A percentile compares a stretch with the other conserved stretches of the same genome.
Evolutionary conservation across 2,113 vertebrate genomes (phyloP).

Genomic region (Taxidea taxus): DNA sequence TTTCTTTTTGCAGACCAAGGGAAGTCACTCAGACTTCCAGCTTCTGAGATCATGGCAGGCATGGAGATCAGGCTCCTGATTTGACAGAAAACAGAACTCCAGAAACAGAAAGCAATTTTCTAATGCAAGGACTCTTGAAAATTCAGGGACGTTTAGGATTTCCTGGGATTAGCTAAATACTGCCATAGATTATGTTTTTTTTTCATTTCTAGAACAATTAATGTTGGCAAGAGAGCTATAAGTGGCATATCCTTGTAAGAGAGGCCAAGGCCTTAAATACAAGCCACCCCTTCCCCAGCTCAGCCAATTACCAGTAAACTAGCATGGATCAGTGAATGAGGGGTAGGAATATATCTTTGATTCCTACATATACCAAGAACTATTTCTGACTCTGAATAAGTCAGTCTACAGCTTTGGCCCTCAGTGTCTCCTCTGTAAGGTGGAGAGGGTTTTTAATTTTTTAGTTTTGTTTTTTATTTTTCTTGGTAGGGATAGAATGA

Average conservation of each 20-base stretch:
- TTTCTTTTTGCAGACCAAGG: neutral
- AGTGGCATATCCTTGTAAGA: neutral
- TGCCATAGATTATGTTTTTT: neutral
- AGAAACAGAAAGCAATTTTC: conserved; percentile 42
- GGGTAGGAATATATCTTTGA: neutral
- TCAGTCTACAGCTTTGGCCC: neutral
- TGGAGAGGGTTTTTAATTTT: neutral
- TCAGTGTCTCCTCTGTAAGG: neutral
- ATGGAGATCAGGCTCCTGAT: neutral
- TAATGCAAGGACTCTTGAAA: conserved; percentile 30
- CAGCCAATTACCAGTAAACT: neutral
- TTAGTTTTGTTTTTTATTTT: neutral
- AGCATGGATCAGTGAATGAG: neutral
- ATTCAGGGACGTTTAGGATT: conserved; percentile 34
- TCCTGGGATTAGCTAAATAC: conserved; percentile 42
- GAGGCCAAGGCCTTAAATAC: neutral
- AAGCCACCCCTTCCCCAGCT: neutral
- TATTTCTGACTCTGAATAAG: neutral
- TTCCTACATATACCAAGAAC: neutral
- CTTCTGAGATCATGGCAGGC: conserved; percentile 25
- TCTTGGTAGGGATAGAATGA: neutral
- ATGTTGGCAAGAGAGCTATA: neutral
- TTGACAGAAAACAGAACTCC: conserved; percentile 56
- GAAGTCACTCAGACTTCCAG: neutral
- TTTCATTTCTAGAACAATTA: neutral